Base-by-base conservation (phyloP, 2,888 invertebrate species). In the Quadroppia sp. region DNA sequence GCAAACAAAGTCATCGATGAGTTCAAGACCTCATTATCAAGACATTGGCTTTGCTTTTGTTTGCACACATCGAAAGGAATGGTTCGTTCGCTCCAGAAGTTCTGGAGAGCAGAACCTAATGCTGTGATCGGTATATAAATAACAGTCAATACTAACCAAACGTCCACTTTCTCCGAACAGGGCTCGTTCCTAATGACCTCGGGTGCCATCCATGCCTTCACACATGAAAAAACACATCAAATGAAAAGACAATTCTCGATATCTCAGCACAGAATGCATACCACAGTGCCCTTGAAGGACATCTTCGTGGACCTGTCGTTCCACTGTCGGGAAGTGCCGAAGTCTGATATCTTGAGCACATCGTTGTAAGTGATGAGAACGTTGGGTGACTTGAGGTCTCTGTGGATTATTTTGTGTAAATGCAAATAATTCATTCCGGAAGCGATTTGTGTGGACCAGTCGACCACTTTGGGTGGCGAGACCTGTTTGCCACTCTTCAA, bases 201-300 rank as follows among this genome's bases (percentile, higher is more conserved):
- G 0, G 99, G 99, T 0, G 98, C 96, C 98, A 99, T 99, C 98
- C 98, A 99, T 0, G 96, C 94, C 94, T 0, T 98, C 99, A 53
- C 98, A 98, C 45, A 32, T n/a, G 4, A 42, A 1, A 71, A 53
- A 15, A 36, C 9, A 7, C 36, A 9, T 9, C 17, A 23, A 28
- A 69, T 36, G 9, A 30, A 17, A 6, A 11, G 3, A 20, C 20
- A 30, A n/a, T 9, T 30, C 2, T 20, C 6, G 30, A 20, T 9
- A 36, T 36, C 9, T 7, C 9, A 36, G 4, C 36, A n/a, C 36
- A 36, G 4, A 32, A 32, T 17, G 0, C 50, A 53, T 36, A 71
- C 40, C 50, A 72, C 72, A n/a, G 72, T 75, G 15, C 79, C 79
- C 1, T 94, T 95, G 83, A 99, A 98, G 77, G 94, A 92, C 98